Evolutionary conservation across 2,888 invertebrate species (phyloP).

Genomic region (Phaedon cochleariae): DNA sequence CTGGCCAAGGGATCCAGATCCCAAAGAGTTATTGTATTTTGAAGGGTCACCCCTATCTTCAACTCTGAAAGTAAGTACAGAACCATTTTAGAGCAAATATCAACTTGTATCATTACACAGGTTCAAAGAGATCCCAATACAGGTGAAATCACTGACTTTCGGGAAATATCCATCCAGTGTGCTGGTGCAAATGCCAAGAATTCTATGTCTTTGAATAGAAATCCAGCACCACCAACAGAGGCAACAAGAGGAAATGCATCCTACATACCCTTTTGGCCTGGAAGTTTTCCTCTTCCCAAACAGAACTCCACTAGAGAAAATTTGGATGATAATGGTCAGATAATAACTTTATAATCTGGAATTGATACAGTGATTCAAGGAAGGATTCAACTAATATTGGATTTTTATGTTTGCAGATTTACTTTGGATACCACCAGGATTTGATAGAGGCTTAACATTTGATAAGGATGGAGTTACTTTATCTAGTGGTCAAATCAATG

Average conservation of each 20-base stretch:
- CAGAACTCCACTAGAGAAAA: slow-evolving; percentile 63
- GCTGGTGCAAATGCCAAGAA: slow-evolving; percentile 74
- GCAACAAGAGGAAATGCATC: slow-evolving; percentile 79
- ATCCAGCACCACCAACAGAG: slow-evolving; percentile 76
- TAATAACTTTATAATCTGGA: no score
- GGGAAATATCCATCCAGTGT: slow-evolving; percentile 67
- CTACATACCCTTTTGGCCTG: slow-evolving; percentile 89
- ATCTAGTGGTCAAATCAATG: slow-evolving; percentile 5
- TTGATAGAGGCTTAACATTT: slow-evolving; percentile 68
- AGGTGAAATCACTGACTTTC: slow-evolving; percentile 77
- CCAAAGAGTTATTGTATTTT: slow-evolving; percentile 64
- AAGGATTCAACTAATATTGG: slow-evolving; percentile 5
- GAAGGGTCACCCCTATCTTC: slow-evolving; percentile 65
- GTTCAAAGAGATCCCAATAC: slow-evolving; percentile 78
- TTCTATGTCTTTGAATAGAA: slow-evolving; percentile 81
- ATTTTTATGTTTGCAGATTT: slow-evolving; percentile 43
- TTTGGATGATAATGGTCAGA: slow-evolving; percentile 35
- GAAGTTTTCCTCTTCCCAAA: slow-evolving; percentile 71
- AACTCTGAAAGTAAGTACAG: slow-evolving; percentile 62
- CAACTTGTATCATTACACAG: slow-evolving; percentile 51
- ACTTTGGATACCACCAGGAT: slow-evolving; percentile 72
- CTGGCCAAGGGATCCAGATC: slow-evolving; percentile 68
- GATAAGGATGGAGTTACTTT: slow-evolving; percentile 63
- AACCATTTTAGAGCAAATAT: neutral
- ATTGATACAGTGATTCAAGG: no score